phyloP scores from a whole-genome alignment of 2,113 vertebrate species.

The Zosterops pallidus region DNA sequence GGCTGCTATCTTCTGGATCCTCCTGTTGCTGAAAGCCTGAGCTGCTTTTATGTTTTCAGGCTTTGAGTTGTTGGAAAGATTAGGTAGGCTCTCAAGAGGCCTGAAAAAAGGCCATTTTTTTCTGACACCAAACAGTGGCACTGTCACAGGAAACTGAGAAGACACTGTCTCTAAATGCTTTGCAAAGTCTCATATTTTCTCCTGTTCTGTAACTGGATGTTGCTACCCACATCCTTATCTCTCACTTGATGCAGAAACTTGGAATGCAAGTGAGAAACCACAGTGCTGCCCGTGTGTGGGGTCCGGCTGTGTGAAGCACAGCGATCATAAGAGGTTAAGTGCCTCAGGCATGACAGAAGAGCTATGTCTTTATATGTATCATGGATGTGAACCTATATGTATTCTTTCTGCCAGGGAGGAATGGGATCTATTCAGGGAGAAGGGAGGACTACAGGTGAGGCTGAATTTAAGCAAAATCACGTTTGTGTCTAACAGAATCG shows the following conservation, averaged over 20 bases:
- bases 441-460: neutral
- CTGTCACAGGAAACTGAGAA: neutral
- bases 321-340: neutral
- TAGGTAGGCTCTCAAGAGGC: neutral
- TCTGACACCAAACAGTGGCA: neutral
- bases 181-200: neutral
- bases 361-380: neutral
- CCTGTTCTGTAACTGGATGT: neutral
- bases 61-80: neutral
- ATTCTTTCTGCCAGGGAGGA: neutral
- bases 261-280: neutral
- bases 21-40: neutral
- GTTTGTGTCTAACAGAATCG: neutral
- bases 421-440: neutral
- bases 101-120: neutral
- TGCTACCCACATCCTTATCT: neutral
- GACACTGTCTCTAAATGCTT: neutral
- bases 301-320: neutral
- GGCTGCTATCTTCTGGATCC: neutral
- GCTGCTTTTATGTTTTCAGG: neutral
- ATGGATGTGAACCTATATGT: neutral
- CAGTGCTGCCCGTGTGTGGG: neutral
- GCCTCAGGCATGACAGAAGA: neutral
- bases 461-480: neutral
- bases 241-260: neutral